Evolutionary conservation across 2,113 vertebrate genomes (phyloP).

Genomic region (Ardeotis arabs): DNA sequence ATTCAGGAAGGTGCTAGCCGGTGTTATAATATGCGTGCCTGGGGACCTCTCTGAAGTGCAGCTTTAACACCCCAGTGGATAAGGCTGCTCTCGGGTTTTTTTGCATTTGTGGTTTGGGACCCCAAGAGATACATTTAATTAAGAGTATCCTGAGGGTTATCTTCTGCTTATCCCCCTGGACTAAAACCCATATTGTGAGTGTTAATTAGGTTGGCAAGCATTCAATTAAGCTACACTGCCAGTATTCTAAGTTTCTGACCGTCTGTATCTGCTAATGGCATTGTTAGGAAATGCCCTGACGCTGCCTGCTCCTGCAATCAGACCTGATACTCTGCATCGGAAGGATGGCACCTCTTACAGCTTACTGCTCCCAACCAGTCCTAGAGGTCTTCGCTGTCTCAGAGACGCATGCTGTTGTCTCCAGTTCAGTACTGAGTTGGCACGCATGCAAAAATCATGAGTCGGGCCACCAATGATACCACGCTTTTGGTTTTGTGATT

Average conservation of each 20-base stretch:
- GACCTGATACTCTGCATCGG: no score
- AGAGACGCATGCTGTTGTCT: background rate
- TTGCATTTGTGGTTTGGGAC: background rate
- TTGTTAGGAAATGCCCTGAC: background rate
- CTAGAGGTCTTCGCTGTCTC: background rate
- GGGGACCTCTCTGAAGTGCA: background rate
- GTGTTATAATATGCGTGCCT: background rate
- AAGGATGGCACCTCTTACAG: no score
- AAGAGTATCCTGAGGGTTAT: conserved; percentile 14
- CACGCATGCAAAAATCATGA: background rate
- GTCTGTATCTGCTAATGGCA: background rate
- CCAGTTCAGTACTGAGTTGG: background rate
- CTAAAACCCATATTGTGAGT: background rate
- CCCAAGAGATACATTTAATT: conserved; percentile 26
- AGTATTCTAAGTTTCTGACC: background rate
- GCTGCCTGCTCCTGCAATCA: background rate
- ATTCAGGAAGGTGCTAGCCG: background rate
- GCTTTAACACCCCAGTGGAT: background rate
- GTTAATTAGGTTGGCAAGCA: conserved; percentile 52
- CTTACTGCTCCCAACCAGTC: accelerated
- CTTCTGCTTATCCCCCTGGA: background rate
- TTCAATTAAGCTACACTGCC: background rate
- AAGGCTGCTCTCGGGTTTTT: background rate
- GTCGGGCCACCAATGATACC: background rate
- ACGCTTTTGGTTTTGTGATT: background rate